These are phyloP conservation scores for Polypterus bichir DNA, from an alignment of 2,113 vertebrate species.

Conservation along the genomic window DNA sequence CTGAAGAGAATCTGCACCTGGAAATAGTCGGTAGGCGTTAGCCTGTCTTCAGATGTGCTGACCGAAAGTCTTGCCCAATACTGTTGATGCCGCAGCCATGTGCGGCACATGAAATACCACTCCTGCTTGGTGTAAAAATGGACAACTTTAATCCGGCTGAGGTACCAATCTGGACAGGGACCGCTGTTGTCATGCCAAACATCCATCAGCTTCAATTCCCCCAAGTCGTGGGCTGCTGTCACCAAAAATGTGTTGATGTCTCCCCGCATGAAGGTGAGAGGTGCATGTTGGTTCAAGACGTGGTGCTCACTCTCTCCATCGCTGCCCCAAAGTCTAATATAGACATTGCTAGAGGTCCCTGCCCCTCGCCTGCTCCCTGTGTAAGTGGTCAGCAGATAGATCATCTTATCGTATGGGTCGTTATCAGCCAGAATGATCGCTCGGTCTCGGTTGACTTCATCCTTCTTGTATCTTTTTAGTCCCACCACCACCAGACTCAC, in stretches of 20 bases:
- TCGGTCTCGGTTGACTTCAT: constrained; percentile 19
- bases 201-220: constrained; percentile 34
- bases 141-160: constrained; percentile 49
- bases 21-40: constrained; percentile 34
- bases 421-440: constrained; percentile 41
- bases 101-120: constrained; percentile 47
- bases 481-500: constrained; percentile 33
- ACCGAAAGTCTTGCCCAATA: constrained; percentile 27
- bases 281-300: constrained; percentile 29
- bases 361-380: constrained; percentile 41
- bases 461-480: constrained; percentile 30
- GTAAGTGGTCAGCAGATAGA: constrained; percentile 44
- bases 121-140: constrained; percentile 21
- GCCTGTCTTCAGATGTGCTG: constrained; percentile 1
- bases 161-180: constrained; percentile 35
- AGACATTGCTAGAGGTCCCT: constrained; percentile 38
- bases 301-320: constrained; percentile 18
- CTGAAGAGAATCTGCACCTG: constrained; percentile 23
- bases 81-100: constrained; percentile 27
- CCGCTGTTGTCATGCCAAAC: constrained; percentile 40
- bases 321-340: constrained; percentile 36
- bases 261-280: constrained; percentile 26
- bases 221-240: constrained; percentile 29
- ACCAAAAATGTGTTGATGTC: constrained; percentile 40
- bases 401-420: constrained; percentile 32